A percentile compares a stretch with the other conserved stretches of the same genome.
Evolutionary conservation across 2,888 invertebrate genomes (phyloP).

Genomic region (Epirrhoe alternata): DNA sequence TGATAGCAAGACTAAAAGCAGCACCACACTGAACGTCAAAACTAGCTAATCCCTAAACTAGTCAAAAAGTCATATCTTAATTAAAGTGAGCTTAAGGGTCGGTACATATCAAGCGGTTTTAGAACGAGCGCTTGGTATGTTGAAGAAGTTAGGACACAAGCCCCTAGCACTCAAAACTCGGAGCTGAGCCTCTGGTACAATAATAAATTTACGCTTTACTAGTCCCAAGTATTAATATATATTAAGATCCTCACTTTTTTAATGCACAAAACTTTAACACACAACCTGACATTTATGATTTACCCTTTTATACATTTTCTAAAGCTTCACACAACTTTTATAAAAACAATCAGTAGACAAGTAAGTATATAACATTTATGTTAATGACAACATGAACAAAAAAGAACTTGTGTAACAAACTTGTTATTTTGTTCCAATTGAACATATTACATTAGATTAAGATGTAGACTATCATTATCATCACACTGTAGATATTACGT

Average conservation of each 20-base stretch:
- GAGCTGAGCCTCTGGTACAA: constrained; percentile 66
- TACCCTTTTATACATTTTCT: constrained; percentile 23
- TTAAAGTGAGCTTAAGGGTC: constrained; percentile 56
- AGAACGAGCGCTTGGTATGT: constrained; percentile 45
- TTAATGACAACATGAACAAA: not conserved
- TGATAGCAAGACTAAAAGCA: constrained; percentile 73
- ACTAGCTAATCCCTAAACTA: constrained; percentile 77
- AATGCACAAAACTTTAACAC: constrained; percentile 62
- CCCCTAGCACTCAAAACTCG: constrained; percentile 28
- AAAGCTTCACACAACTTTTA: constrained; percentile 25
- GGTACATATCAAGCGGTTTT: constrained; percentile 61
- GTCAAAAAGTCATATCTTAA: constrained; percentile 81
- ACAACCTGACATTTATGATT: not conserved
- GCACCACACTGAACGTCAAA: constrained; percentile 70
- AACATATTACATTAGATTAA: not conserved
- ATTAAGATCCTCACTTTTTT: constrained; percentile 62
- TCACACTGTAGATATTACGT: constrained; percentile 67
- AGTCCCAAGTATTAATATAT: constrained; percentile 59
- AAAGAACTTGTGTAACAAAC: not conserved
- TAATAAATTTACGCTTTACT: constrained; percentile 81
- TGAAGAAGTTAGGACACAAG: constrained; percentile 32
- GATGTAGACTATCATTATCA: constrained; percentile 12
- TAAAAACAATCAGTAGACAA: constrained; percentile 10
- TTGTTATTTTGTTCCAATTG: not conserved
- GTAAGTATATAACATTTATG: not conserved